These are phyloP conservation scores for Pteropus rufus DNA, from an alignment of 2,797 vertebrate species.

Conservation along the genomic window DNA sequence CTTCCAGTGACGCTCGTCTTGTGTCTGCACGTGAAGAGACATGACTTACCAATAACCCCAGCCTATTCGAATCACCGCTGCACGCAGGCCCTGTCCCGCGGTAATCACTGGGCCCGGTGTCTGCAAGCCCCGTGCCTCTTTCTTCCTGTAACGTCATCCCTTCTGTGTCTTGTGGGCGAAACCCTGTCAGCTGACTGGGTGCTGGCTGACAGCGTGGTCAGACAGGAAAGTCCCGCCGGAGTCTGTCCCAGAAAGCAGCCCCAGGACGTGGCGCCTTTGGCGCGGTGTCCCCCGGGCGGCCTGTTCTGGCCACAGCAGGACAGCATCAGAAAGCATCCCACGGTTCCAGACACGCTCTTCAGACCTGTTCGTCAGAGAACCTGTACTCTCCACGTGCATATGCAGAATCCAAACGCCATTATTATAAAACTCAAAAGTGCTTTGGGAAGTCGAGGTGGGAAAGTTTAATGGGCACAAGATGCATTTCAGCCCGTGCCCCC, in stretches of 20 bases:
- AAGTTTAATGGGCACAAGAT: not conserved
- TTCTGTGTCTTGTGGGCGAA: not conserved
- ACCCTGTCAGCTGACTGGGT: not conserved
- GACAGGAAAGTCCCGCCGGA: not conserved
- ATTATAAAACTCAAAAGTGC: not conserved
- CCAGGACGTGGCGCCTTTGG: not conserved
- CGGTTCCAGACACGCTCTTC: not conserved
- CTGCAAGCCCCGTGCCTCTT: not conserved
- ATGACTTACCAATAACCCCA: constrained; percentile 17
- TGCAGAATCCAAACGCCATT: not conserved
- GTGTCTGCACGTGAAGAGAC: not conserved
- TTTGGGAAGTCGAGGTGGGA: not conserved
- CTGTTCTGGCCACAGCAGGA: not conserved
- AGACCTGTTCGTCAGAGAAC: not conserved
- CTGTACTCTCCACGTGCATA: not conserved
- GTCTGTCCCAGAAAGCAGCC: not conserved
- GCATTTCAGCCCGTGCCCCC: not conserved
- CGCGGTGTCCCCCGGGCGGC: not conserved
- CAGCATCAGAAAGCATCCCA: not conserved
- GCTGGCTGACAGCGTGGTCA: not conserved
- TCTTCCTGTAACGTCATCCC: not conserved
- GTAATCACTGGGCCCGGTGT: not conserved
- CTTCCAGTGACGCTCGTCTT: constrained; percentile 78
- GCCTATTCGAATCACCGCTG: not conserved
- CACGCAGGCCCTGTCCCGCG: constrained; percentile 1